phyloP scores from a whole-genome alignment of 2,888 invertebrate genomes.

The Idaea straminata region DNA sequence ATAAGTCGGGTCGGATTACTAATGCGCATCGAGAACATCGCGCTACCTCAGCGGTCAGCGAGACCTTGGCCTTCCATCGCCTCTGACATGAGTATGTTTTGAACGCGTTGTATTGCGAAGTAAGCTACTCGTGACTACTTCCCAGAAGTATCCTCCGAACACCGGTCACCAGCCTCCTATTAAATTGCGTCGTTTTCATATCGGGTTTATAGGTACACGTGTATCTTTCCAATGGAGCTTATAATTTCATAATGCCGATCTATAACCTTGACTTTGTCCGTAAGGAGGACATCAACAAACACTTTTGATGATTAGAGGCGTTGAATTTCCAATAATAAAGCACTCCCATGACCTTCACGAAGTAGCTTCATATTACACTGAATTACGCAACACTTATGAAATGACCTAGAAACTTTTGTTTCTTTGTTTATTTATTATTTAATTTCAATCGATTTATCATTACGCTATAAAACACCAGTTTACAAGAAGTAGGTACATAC shows the following conservation, averaged over 20 bases:
- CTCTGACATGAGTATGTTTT: conserved; percentile 39
- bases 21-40: conserved; percentile 50
- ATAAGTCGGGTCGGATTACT: conserved; percentile 48
- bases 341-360: conserved; percentile 3
- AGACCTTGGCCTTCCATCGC: conserved; percentile 65
- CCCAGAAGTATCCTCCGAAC: conserved; percentile 46
- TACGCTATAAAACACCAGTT: neutral
- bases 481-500: neutral
- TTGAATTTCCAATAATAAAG: conserved; percentile 10
- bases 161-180: conserved; percentile 45
- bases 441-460: neutral
- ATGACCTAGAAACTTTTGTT: neutral
- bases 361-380: neutral
- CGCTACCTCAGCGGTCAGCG: conserved; percentile 55
- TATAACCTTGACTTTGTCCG: conserved; percentile 27
- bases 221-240: conserved; percentile 24
- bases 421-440: neutral
- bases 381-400: neutral
- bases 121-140: conserved; percentile 51
- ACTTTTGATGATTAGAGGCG: conserved; percentile 16
- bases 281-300: conserved; percentile 13
- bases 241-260: conserved; percentile 25
- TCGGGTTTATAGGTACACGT: conserved; percentile 34
- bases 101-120: conserved; percentile 41
- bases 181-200: conserved; percentile 45